Base-by-base conservation (phyloP, 2,113 vertebrate genomes). In the Trichechus manatus region DNA sequence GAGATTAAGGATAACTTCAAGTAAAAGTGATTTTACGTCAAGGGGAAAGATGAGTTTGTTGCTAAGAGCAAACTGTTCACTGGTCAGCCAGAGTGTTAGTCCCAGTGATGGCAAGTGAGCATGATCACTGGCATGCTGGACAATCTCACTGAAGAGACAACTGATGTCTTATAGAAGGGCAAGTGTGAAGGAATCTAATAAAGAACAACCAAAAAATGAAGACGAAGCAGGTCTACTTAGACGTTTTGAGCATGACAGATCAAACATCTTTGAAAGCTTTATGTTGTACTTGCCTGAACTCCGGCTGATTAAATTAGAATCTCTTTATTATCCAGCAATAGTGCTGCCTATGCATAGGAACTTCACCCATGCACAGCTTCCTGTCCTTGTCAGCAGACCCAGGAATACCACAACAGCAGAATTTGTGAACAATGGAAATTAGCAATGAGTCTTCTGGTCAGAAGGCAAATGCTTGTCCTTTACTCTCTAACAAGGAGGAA, bases 1-100 rank as follows among this genome's bases (percentile, higher is more conserved):
- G 31, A 96, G 96, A 97, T 98, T 96, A 97, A 98, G 59, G 42
- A 70, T 75, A 31, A 68, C 91, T 78, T 15, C 88, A 77, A 97
- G 91, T 68, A 90, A 94, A 97, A 89, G 31, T 53, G 94, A 93
- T 93, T 79, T 87, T 86, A 96, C 85, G 78, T 77, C 70, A 36
- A 72, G 77, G 3, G 59, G 8, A 89, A 94, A 25, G 39, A 72
- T 19, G 9, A 61, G 7, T 47, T 81, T 96, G 42, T 83, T 66
- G 87, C 82, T 96, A 90, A 87, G 2, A 93, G 64, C 86, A 91
- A 39, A 93, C 61, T 72, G 80, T 72, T 68, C 53, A 93, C 42
- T 63, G 74, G 9, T 85, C 87, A 91, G 80, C 3, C 6, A 88
- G 42, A 42, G 39, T 7, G 47, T 93, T 53, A 89, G 66, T 79